Conservation (phyloP, 2,797 vertebrate genomes). For the Lacerta agilis region DNA sequence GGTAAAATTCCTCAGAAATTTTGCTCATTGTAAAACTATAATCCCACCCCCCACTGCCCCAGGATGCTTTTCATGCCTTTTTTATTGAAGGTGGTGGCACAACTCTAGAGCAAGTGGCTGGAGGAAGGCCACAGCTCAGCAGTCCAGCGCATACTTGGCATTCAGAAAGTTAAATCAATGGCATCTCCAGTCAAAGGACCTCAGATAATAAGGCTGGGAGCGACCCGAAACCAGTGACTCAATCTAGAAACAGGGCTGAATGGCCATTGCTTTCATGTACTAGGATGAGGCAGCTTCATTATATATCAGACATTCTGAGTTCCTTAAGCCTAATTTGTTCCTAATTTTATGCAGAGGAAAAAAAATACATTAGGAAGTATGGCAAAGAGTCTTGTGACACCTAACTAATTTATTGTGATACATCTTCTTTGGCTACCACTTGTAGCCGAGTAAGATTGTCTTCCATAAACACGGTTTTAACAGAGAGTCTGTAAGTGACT, state of each 20-base stretch:
- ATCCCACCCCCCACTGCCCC: not conserved
- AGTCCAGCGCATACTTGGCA: not conserved
- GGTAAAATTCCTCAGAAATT: constrained; percentile 34
- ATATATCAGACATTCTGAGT: not conserved
- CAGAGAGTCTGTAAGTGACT: no score
- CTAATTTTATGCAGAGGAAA: not conserved
- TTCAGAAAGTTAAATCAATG: not conserved
- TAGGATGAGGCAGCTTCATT: not conserved
- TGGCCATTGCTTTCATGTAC: not conserved
- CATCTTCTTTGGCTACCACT: no score
- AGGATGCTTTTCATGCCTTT: not conserved
- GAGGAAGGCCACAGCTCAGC: not conserved
- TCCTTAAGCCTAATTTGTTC: not conserved
- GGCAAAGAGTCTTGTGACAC: not conserved
- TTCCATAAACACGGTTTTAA: no score
- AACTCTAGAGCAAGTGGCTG: not conserved
- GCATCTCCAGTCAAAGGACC: not conserved
- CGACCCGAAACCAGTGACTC: not conserved
- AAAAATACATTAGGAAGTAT: not conserved
- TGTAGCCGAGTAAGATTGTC: no score
- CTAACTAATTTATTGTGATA: not conserved
- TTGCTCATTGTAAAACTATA: not conserved
- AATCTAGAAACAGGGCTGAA: no score
- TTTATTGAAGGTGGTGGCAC: constrained; percentile 5
- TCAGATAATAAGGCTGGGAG: not conserved